Percentiles rank a stretch among this genome's conserved stretches.
These are phyloP conservation scores for Callospermophilus lateralis DNA, from an alignment of 2,113 vertebrate genomes.

Conservation along the genomic window DNA sequence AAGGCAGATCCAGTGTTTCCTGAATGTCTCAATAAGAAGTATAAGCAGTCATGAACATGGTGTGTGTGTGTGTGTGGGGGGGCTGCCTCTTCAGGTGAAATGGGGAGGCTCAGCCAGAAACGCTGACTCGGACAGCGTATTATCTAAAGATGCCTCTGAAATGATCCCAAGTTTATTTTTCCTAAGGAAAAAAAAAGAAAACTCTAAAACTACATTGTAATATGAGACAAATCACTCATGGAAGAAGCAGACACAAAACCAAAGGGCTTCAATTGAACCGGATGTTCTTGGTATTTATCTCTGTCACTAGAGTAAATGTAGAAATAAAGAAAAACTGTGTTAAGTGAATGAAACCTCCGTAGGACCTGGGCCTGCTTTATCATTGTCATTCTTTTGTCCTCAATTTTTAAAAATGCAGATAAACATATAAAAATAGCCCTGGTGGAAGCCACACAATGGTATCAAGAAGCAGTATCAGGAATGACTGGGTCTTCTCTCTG, in stretches of 20 bases:
- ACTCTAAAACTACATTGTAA: neutral
- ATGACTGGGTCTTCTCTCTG: neutral
- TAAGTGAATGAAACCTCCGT: neutral
- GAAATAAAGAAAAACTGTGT: neutral
- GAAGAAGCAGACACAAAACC: neutral
- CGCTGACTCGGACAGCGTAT: neutral
- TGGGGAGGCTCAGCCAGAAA: neutral
- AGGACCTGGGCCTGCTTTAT: neutral
- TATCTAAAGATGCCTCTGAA: neutral
- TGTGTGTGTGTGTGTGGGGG: no score
- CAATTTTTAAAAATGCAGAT: neutral
- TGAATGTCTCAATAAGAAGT: neutral
- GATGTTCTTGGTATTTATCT: neutral
- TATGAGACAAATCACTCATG: neutral
- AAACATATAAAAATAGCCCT: neutral
- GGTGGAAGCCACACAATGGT: neutral
- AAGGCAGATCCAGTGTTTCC: neutral
- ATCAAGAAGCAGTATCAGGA: neutral
- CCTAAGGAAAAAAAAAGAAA: slow-evolving; percentile 9
- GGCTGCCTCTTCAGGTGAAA: neutral
- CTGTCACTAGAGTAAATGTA: neutral
- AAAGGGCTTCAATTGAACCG: neutral
- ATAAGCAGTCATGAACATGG: neutral
- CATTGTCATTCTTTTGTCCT: neutral
- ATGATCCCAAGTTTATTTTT: neutral